Base-by-base conservation (phyloP, 2,888 invertebrate species). In the Neoscelio sp. region DNA sequence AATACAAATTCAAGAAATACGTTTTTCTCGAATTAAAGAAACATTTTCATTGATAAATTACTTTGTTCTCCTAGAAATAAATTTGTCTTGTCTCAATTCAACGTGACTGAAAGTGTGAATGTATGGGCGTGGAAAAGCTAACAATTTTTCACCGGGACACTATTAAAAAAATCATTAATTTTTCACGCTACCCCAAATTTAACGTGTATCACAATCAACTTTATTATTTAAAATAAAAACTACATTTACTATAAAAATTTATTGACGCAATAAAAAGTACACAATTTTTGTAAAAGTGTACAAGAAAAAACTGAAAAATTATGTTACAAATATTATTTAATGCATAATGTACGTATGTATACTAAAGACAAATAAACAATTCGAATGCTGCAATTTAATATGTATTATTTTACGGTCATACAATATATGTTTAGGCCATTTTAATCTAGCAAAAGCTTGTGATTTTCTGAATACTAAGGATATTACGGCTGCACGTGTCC, bases 371-470 rank as follows among this genome's bases (percentile, higher is more conserved):
- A 56, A 56, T 40, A 56, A 40, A 58, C 42, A 18, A 15, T 38
- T n/a, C 18, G 2, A 15, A 18, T 28, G 30, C 6, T 33, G 60
- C 44, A 44, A 46, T 20, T 30, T 60, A 33, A 46, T 60, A 60
- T 33, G 13, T 62, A 62, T 48, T 26, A 6, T 48, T 18, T 62
- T 62, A 35, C 48, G 12, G 33, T 44, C 44, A 12, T 35, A 17
- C 13, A 18, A 1, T 42, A 62, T 23, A 17, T 46, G 35, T 62
- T 50, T 38, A 64, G 50, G 26, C 50, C 62, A 48, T 50, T 64
- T 64, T 62, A 64, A 64, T 64, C 64, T 18, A 13, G 50, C 35
- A 40, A 64, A 64, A 64, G 50, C 64, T 64, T 50, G 40, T 28
- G 50, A 50, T 64, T 64, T 64, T 64, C 50, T 40, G 50, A 48